phyloP scores from a whole-genome alignment of 2,888 invertebrate species.

The Adineta ricciae region DNA sequence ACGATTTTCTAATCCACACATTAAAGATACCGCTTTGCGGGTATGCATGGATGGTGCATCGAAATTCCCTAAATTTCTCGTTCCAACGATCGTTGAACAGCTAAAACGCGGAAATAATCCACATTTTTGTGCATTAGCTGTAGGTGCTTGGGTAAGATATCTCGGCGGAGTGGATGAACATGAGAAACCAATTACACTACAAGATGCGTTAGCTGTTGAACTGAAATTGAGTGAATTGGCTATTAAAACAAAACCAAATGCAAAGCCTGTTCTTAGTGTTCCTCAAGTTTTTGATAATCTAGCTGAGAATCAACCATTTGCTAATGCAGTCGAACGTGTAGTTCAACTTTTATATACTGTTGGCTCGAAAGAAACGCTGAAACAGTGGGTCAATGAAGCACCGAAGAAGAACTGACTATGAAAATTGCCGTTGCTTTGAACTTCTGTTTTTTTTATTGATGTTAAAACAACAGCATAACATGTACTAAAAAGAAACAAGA shows the following conservation, averaged over 20 bases:
- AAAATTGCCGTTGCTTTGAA: not conserved
- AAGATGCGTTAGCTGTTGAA: slow-evolving; percentile 23
- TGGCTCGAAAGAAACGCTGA: not conserved
- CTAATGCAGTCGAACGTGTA: not conserved
- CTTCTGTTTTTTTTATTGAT: not conserved
- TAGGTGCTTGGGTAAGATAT: slow-evolving; percentile 30
- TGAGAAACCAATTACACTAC: slow-evolving; percentile 3
- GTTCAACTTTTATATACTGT: not conserved
- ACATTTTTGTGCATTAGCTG: slow-evolving; percentile 15
- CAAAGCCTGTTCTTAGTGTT: not conserved
- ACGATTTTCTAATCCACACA: slow-evolving; percentile 29
- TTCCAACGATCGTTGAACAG: slow-evolving; percentile 18
- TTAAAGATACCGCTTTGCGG: slow-evolving; percentile 21
- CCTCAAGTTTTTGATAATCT: not conserved
- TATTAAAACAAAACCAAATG: not conserved
- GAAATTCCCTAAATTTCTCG: slow-evolving; percentile 26
- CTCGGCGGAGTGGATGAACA: slow-evolving; percentile 20
- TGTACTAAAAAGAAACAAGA: not conserved
- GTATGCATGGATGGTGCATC: slow-evolving; percentile 30
- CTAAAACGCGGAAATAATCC: not conserved
- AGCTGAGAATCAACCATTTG: not conserved
- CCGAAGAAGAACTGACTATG: not conserved
- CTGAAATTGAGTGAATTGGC: slow-evolving; percentile 5
- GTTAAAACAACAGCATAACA: not conserved
- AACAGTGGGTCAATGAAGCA: not conserved